These are phyloP conservation scores for Diadegma fenestrale DNA, from an alignment of 2,888 invertebrate genomes.

Conservation along the genomic window DNA sequence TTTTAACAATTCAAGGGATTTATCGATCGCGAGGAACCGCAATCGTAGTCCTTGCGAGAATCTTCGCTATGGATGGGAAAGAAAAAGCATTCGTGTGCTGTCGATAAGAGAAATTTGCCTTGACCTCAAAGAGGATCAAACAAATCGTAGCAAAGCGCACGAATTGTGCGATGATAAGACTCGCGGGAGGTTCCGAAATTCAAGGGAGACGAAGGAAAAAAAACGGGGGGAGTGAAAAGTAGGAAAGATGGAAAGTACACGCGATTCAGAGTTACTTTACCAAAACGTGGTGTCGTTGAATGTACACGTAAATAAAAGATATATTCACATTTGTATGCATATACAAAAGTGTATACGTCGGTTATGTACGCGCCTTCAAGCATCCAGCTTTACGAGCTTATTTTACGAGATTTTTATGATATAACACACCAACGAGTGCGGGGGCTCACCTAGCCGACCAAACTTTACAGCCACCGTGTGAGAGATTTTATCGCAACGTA, in stretches of 20 bases:
- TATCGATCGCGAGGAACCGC: no score
- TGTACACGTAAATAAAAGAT: conserved; percentile 13
- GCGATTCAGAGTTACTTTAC: conserved; percentile 6
- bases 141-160: background rate
- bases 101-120: background rate
- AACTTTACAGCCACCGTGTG: conserved; percentile 83
- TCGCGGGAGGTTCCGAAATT: background rate
- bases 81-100: background rate
- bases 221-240: conserved; percentile 47
- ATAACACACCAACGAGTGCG: conserved; percentile 77
- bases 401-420: conserved; percentile 85
- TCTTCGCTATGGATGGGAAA: background rate
- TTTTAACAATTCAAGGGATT: background rate
- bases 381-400: conserved; percentile 83
- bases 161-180: background rate
- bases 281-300: background rate
- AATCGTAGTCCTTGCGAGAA: background rate
- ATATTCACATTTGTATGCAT: conserved; percentile 9
- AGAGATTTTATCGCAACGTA: conserved; percentile 84
- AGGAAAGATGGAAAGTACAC: conserved; percentile 12
- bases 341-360: conserved; percentile 48
- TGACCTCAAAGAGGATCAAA: background rate
- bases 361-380: conserved; percentile 71
- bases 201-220: background rate
- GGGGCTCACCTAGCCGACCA: conserved; percentile 77